phyloP scores from a whole-genome alignment of 2,113 vertebrate genomes.

The Vulpes ferrilata region DNA sequence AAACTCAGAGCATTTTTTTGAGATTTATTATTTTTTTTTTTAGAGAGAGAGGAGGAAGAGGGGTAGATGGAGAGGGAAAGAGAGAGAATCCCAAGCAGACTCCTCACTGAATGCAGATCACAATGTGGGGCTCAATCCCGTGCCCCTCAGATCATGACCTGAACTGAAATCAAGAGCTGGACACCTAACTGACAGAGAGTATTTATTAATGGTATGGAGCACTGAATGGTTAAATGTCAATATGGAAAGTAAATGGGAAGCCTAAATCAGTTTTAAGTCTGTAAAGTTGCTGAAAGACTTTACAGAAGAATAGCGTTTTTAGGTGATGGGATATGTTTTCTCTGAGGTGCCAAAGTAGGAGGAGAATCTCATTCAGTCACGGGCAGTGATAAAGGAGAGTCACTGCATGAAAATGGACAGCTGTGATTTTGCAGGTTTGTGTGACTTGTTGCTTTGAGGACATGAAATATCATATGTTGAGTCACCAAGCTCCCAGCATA shows the following conservation, averaged over 20 bases:
- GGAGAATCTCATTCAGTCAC: background rate
- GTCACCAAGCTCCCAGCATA: conserved; percentile 23
- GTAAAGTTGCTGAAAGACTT: background rate
- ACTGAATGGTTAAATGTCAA: background rate
- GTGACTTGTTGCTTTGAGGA: background rate
- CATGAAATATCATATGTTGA: background rate
- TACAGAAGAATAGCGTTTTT: background rate
- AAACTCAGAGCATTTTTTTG: background rate
- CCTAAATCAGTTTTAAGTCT: background rate
- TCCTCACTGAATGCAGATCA: background rate
- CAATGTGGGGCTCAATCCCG: background rate
- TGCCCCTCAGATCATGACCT: background rate
- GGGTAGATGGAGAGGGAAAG: background rate
- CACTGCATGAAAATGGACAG: rapidly evolving
- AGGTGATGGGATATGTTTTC: background rate
- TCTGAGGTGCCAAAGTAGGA: background rate
- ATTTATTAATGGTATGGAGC: background rate
- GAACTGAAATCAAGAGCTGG: background rate
- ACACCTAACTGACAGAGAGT: background rate
- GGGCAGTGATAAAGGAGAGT: background rate
- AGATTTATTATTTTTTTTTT: background rate
- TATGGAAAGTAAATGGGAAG: background rate
- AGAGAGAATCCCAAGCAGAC: background rate
- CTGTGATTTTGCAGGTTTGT: rapidly evolving
- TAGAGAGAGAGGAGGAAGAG: background rate